Evolutionary conservation across 2,113 vertebrate genomes (phyloP).

Genomic region (Neoarius graeffei): DNA sequence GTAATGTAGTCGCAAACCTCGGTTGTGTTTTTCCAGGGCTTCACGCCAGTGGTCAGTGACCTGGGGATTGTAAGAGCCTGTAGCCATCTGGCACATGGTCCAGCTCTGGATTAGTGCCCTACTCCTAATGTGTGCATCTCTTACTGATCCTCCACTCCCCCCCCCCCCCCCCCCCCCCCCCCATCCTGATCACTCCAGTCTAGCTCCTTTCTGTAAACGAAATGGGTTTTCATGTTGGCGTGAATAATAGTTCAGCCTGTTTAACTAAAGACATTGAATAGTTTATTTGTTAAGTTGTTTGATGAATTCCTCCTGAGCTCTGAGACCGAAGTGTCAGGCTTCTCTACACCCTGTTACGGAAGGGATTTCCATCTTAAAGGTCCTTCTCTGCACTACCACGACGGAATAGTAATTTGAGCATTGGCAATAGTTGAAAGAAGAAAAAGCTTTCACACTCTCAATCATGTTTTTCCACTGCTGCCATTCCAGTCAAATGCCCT

Average conservation of each 20-base stretch:
- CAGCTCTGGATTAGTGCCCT: not conserved
- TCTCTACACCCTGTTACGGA: constrained; percentile 15
- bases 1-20: not conserved
- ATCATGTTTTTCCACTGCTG: constrained; percentile 2
- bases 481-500: not conserved
- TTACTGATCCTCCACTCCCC: not conserved
- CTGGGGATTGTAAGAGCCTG: constrained; percentile 16
- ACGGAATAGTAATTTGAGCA: constrained; percentile 23
- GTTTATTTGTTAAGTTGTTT: constrained; percentile 30
- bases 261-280: constrained; percentile 28
- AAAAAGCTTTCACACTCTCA: constrained; percentile 33
- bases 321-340: constrained; percentile 16
- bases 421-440: constrained; percentile 13
- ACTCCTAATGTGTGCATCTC: not conserved
- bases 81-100: constrained; percentile 23
- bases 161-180: too few species aligned
- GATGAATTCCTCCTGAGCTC: constrained; percentile 13
- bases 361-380: constrained; percentile 43
- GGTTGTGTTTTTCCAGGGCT: not conserved
- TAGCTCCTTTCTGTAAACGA: not conserved
- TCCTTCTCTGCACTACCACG: not conserved
- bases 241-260: constrained; percentile 25
- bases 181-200: not conserved
- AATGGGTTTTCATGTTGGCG: not conserved
- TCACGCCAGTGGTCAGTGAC: not conserved